Evolutionary conservation across 2,113 vertebrate genomes (phyloP), one percentile per base, ranked within the genome.

Genomic region (Phyllostomus discolor): DNA sequence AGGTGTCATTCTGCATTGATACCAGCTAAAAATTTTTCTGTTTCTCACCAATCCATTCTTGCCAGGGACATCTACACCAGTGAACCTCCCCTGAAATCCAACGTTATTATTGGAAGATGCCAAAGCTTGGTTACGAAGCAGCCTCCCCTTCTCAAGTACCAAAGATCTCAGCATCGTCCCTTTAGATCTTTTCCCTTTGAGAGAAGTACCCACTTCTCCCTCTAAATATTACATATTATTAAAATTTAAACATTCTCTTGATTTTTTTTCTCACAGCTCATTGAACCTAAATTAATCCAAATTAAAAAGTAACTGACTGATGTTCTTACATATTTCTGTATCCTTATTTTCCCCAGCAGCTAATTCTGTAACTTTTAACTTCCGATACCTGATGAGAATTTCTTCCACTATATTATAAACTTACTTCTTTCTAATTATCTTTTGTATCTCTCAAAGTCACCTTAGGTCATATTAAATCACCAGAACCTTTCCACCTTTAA

Each of bases 371-470:
- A 84, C 26, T 75, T 43, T 83, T 83, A 83, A 86, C 33, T 86
- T 82, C 38, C 62, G 31, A 72, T 35, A 82, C n/a, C 35, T 94
- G 57, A 64, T 16, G 50, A 88, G 76, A 79, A 95, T 87, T 91
- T 35, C 46, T 69, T 78, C 41, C 16, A 28, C 67, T 19, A 66
- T 76, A 7, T 90, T 85, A 76, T 38, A 94, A 92, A 92, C n/a
- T 85, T 41, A 31, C 46, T 95, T 97, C 59, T 95, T 94, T 88
- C 35, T 89, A 83, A 79, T 86, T 86, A 79, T 82, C 89, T 89
- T 89, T 69, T 64, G 5, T 88, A 24, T 70, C 54, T 31, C 35
- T 96, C 82, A 93, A 85, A 94, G 82, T 93, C 78, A 93, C 54
- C 41, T 24, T 43, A 79, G 79, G 62, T 95, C 43, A 33, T 46